These are phyloP conservation scores for Microctonus aethiopoides DNA, from an alignment of 2,888 invertebrate genomes.

Conservation along the genomic window DNA sequence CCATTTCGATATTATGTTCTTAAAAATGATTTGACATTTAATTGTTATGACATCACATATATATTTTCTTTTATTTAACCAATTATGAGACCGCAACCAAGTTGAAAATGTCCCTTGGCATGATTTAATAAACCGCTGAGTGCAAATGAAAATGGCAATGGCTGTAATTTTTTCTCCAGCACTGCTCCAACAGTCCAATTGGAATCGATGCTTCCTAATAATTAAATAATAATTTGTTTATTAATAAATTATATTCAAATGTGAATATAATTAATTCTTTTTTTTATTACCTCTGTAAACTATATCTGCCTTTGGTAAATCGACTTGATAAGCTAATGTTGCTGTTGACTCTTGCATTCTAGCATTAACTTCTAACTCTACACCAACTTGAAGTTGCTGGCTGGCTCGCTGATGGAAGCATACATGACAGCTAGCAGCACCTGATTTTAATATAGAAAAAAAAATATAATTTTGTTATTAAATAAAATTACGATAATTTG, in stretches of 20 bases:
- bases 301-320: conserved; percentile 94
- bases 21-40: background rate
- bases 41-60: background rate
- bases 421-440: conserved; percentile 84
- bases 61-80: conserved; percentile 72
- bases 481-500: background rate
- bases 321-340: conserved; percentile 93
- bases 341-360: conserved; percentile 91
- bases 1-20: background rate
- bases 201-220: conserved; percentile 88
- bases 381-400: conserved; percentile 91
- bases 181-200: conserved; percentile 95
- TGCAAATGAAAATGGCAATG: conserved; percentile 93
- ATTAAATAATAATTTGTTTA: background rate
- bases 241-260: background rate
- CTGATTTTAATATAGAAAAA: conserved; percentile 58
- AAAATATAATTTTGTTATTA: background rate
- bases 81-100: conserved; percentile 94
- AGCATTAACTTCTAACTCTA: conserved; percentile 93
- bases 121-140: conserved; percentile 94
- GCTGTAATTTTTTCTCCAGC: conserved; percentile 92
- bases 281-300: conserved; percentile 89
- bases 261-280: no score
- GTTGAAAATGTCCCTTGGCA: conserved; percentile 89
- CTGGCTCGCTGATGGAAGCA: conserved; percentile 96